Evolutionary conservation across 2,113 vertebrate genomes (phyloP).

Genomic region (Antechinus flavipes): DNA sequence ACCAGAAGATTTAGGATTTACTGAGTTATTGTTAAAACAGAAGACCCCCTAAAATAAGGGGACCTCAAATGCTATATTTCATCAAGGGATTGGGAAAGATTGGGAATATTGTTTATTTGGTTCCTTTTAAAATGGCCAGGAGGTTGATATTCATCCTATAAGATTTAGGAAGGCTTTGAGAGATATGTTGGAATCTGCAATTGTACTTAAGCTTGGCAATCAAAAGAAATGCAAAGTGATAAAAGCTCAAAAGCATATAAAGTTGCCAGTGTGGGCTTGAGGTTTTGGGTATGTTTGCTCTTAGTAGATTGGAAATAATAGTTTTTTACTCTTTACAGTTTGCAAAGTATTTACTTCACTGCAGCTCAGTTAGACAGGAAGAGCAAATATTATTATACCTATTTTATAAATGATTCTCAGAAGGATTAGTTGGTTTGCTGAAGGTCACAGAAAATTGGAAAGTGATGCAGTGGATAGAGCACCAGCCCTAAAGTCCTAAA

Average conservation of each 20-base stretch:
- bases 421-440: background rate
- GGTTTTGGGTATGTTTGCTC: background rate
- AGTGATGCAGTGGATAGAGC: too few relatives aligned
- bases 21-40: too few relatives aligned
- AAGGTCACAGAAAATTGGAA: background rate
- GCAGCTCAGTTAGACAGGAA: background rate
- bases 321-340: background rate
- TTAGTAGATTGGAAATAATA: background rate
- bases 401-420: background rate
- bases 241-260: background rate
- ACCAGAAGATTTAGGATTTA: too few relatives aligned
- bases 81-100: too few relatives aligned
- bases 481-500: too few relatives aligned
- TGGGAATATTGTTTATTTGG: background rate
- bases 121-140: background rate
- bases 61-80: too few relatives aligned
- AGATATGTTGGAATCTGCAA: background rate
- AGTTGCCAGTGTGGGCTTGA: rapidly evolving
- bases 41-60: too few relatives aligned
- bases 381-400: background rate
- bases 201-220: background rate
- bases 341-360: background rate
- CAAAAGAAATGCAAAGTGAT: background rate
- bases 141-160: background rate
- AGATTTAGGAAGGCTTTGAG: background rate